A percentile compares a stretch with the other conserved stretches of the same genome.
Evolutionary conservation across 2,797 vertebrate species (phyloP).

Genomic region (Myiotriccus ornatus): DNA sequence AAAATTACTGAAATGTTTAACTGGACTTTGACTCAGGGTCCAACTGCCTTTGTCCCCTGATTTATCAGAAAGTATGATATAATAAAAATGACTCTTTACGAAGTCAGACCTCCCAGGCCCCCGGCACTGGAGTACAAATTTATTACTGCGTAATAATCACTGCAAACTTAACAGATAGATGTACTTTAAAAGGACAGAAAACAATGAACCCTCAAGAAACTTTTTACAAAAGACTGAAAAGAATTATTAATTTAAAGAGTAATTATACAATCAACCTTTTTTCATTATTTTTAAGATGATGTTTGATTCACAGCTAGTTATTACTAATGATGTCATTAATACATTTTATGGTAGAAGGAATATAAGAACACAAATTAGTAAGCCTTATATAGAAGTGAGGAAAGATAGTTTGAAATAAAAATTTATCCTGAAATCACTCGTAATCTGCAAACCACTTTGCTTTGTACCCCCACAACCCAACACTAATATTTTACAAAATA

Average conservation of each 20-base stretch:
- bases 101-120: not conserved
- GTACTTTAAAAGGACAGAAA: constrained; percentile 2
- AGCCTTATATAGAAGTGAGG: not conserved
- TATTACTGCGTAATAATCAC: constrained; percentile 4
- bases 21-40: constrained; percentile 48
- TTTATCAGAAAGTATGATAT: constrained; percentile 10
- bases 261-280: not conserved
- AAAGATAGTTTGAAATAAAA: not conserved
- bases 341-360: not conserved
- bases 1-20: constrained; percentile 61
- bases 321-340: not conserved
- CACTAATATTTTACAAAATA: not conserved
- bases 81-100: constrained; percentile 12
- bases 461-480: not conserved
- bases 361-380: not conserved
- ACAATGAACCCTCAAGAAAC: not conserved
- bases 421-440: not conserved
- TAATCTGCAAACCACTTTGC: not conserved
- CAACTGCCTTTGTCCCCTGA: not conserved
- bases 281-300: not conserved
- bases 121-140: not conserved
- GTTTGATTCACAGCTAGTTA: not conserved
- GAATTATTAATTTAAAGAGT: not conserved
- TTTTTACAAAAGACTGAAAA: not conserved
- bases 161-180: not conserved